Evolutionary conservation across 2,113 vertebrate species (phyloP).

Genomic region (Scortum barcoo): DNA sequence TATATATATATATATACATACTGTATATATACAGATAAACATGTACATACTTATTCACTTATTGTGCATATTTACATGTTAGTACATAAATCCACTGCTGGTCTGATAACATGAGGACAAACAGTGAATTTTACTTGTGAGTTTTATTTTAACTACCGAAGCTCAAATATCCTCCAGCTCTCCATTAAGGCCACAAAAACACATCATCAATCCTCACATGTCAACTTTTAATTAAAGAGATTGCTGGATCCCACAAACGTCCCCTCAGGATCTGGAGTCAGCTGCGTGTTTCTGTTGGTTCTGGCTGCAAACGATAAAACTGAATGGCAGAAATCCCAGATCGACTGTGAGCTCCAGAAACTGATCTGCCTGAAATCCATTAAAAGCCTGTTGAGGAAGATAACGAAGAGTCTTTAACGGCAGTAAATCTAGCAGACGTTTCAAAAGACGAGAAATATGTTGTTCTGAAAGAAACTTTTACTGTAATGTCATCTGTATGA

Average conservation of each 20-base stretch:
- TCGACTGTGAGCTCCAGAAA: neutral
- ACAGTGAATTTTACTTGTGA: no score
- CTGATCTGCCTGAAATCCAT: neutral
- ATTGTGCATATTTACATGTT: no score
- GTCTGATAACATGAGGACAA: no score
- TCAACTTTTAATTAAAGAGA: slow-evolving; percentile 39
- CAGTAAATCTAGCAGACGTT: no score
- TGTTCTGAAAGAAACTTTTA: no score
- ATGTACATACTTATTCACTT: no score
- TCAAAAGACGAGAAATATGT: no score
- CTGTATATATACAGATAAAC: no score
- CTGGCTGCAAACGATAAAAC: neutral
- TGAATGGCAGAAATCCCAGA: slow-evolving; percentile 39
- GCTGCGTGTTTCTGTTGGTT: slow-evolving; percentile 6
- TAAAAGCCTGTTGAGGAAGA: neutral
- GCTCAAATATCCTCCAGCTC: neutral
- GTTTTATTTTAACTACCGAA: no score
- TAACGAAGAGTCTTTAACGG: neutral
- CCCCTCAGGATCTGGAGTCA: slow-evolving; percentile 35
- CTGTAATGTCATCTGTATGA: no score
- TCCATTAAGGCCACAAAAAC: neutral
- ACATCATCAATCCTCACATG: slow-evolving; percentile 1
- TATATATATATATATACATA: no score
- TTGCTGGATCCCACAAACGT: slow-evolving; percentile 15
- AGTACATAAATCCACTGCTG: no score